Conservation (phyloP, 2,888 invertebrate genomes). For the Ectemnius lituratus region DNA sequence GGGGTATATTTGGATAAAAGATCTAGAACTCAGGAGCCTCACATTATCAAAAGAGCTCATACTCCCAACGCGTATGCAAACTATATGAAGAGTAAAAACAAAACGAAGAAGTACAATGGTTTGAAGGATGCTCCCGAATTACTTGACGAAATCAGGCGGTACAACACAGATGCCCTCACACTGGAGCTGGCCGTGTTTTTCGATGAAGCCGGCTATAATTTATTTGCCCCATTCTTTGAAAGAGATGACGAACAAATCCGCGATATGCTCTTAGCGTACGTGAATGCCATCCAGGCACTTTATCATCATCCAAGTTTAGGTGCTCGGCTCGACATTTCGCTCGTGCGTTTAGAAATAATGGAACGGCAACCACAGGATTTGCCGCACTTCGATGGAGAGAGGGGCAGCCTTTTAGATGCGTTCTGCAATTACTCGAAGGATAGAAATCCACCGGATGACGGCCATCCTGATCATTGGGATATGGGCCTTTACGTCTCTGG, state of each 20-base stretch:
- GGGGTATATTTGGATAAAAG: conserved; percentile 48
- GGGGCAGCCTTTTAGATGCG: conserved; percentile 84
- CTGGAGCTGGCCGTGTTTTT: conserved; percentile 87
- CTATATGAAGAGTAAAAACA: conserved; percentile 3
- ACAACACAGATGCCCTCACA: conserved; percentile 77
- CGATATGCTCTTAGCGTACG: conserved; percentile 88
- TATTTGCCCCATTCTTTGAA: conserved; percentile 84
- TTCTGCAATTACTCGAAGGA: conserved; percentile 86
- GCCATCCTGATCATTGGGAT: conserved; percentile 88
- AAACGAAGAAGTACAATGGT: conserved; percentile 6
- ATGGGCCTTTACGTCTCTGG: conserved; percentile 88
- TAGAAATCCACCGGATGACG: conserved; percentile 84
- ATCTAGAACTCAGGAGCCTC: conserved; percentile 77
- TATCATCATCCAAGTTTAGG: conserved; percentile 88
- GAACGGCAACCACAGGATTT: conserved; percentile 82
- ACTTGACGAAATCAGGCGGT: conserved; percentile 29
- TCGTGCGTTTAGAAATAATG: conserved; percentile 86
- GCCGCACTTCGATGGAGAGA: conserved; percentile 83
- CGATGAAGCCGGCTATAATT: conserved; percentile 86
- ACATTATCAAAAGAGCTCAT: conserved; percentile 46
- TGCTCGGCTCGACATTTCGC: conserved; percentile 82
- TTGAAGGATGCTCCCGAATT: conserved; percentile 13
- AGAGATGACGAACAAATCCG: conserved; percentile 83
- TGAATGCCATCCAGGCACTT: conserved; percentile 89
- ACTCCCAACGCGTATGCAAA: not conserved